Conservation (phyloP, 2,797 vertebrate species). For the Chaenodraco wilsoni region DNA sequence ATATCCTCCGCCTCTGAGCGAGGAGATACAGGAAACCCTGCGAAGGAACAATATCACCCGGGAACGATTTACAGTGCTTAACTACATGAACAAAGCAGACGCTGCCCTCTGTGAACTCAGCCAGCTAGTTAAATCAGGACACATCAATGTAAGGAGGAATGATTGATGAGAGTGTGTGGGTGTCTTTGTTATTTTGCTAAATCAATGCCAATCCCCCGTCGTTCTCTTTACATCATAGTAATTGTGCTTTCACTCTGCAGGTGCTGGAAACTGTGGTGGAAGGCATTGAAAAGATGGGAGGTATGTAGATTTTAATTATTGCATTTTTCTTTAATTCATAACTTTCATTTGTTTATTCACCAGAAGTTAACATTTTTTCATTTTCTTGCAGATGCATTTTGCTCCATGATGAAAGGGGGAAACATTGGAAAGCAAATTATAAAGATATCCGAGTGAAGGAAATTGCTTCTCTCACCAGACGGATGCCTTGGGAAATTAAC, state of each 20-base stretch:
- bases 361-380: not conserved
- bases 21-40: constrained; percentile 80
- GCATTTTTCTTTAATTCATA: not conserved
- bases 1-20: constrained; percentile 90
- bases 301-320: constrained; percentile 77
- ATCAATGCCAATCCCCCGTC: not conserved
- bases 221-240: not conserved
- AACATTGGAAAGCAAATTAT: constrained; percentile 95
- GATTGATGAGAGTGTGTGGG: constrained; percentile 17
- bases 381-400: constrained; percentile 90
- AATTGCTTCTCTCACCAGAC: constrained; percentile 20
- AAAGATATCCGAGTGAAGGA: constrained; percentile 85
- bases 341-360: not conserved
- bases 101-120: constrained; percentile 86
- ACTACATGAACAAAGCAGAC: constrained; percentile 87
- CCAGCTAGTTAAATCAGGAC: constrained; percentile 87
- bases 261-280: constrained; percentile 90
- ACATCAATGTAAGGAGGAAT: constrained; percentile 88
- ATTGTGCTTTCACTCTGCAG: constrained; percentile 73
- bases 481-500: constrained; percentile 31
- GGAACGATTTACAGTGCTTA: constrained; percentile 91
- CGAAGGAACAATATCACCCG: constrained; percentile 87
- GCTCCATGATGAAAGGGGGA: constrained; percentile 95
- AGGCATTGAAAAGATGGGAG: constrained; percentile 93
- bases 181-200: not conserved